phyloP scores from a whole-genome alignment of 2,797 vertebrate genomes.

The Rhinogobio ventralis region DNA sequence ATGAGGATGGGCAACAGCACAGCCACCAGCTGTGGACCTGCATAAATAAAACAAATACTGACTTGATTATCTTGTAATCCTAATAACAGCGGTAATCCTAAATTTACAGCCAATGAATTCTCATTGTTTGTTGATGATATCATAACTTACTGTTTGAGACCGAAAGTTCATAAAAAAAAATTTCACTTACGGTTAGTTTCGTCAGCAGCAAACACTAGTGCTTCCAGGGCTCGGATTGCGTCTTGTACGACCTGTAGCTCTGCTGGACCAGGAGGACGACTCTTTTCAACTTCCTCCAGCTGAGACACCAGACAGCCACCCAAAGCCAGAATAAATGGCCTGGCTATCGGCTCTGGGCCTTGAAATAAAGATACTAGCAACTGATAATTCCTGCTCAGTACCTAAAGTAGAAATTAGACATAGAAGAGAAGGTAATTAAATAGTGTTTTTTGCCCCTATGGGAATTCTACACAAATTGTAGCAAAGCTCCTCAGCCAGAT shows the following conservation, averaged over 20 bases:
- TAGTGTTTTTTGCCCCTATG: not conserved
- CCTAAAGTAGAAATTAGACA: slow-evolving; percentile 72
- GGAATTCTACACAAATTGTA: not conserved
- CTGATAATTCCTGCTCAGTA: slow-evolving; percentile 85
- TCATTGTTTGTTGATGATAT: not conserved
- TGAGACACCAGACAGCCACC: slow-evolving; percentile 80
- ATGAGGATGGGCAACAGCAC: slow-evolving; percentile 88
- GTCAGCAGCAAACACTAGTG: slow-evolving; percentile 81
- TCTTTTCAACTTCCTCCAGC: slow-evolving; percentile 84
- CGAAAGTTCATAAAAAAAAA: not conserved
- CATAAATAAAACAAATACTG: not conserved
- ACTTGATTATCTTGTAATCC: not conserved
- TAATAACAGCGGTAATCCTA: not conserved
- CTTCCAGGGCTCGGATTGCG: slow-evolving; percentile 82
- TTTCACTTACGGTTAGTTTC: slow-evolving; percentile 87
- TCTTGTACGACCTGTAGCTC: slow-evolving; percentile 87
- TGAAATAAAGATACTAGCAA: slow-evolving; percentile 88
- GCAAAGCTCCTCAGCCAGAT: not conserved
- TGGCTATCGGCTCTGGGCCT: slow-evolving; percentile 77
- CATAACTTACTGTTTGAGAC: not conserved
- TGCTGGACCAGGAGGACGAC: slow-evolving; percentile 81
- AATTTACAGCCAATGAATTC: not conserved
- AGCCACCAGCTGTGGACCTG: slow-evolving; percentile 84
- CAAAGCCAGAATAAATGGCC: slow-evolving; percentile 85
- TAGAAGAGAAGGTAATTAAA: not conserved